Evolutionary conservation across 2,113 vertebrate genomes (phyloP), one percentile per base, ranked within the genome.

Genomic region (Brachyhypopomus gauderio): DNA sequence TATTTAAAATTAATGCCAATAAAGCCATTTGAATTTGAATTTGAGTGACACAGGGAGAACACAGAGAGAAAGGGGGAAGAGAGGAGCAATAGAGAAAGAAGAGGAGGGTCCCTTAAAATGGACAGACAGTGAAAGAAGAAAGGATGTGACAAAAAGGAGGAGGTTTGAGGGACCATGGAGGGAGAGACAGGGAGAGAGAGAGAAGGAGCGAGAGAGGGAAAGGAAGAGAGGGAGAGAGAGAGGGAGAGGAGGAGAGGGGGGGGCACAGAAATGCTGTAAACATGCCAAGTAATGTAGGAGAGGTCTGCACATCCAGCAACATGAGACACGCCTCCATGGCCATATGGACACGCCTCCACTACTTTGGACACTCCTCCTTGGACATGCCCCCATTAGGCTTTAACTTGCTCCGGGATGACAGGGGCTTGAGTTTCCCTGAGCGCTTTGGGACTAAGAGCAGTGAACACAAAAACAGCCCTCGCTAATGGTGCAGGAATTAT

Each of bases 121-220:
- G n/a, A 38, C 85, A 82, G 85, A 83, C 84, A 45, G 79, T 52
- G 22, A 52, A 62, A 88, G 89, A 90, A 91, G 89, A 91, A 90
- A 92, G 89, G 71, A 83, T 56, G 4, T 22, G 75, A 60, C 78
- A 77, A 66, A 80, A 41, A 72, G 27, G 27, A 30, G 63, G 27
- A 66, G 63, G 41, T 8, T 6, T 45, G 9, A 66, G 62, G 3
- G 27, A 14, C 23, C 62, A 64, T 5, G 81, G 86, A 64, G n/a
- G n/a, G n/a, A n/a, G n/a, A n/a, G n/a, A n/a, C n/a, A n/a, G n/a
- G n/a, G n/a, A n/a, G n/a, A n/a, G n/a, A n/a, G n/a, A n/a, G n/a
- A n/a, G n/a, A n/a, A n/a, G n/a, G n/a, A n/a, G n/a, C n/a, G n/a
- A 36, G 19, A 58, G 4, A 8, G 25, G 16, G 36, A 23, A 71